Evolutionary conservation across 2,113 vertebrate genomes (phyloP).

Genomic region (Merops nubicus): DNA sequence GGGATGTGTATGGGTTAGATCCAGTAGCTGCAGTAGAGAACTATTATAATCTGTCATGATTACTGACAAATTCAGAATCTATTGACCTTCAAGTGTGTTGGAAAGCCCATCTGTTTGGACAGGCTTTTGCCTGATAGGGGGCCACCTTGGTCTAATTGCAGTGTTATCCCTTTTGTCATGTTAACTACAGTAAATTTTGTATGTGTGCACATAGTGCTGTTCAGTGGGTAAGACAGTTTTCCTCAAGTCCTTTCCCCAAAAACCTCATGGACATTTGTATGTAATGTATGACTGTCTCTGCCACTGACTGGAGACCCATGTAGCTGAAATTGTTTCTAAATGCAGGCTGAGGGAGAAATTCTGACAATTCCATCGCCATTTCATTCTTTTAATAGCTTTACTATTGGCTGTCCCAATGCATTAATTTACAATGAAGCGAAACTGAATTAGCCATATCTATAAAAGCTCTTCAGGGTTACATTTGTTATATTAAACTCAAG

Average conservation of each 20-base stretch:
- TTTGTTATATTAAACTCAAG: constrained; percentile 61
- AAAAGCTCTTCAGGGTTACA: constrained; percentile 59
- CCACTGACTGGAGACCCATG: neutral
- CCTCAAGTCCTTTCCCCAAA: neutral
- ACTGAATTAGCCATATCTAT: constrained; percentile 65
- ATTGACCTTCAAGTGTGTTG: constrained; percentile 27
- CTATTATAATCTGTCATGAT: neutral
- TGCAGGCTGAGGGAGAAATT: constrained; percentile 36
- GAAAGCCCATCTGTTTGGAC: constrained; percentile 26
- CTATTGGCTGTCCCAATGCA: constrained; percentile 48
- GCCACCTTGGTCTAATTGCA: neutral
- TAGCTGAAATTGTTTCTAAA: constrained; percentile 39
- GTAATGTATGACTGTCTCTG: neutral
- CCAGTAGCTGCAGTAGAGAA: neutral
- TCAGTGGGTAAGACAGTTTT: neutral
- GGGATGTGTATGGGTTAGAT: neutral
- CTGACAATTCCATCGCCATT: constrained; percentile 11
- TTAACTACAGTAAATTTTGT: neutral
- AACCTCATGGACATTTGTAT: neutral
- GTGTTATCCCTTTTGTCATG: neutral
- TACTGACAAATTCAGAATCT: neutral
- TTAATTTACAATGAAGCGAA: constrained; percentile 61
- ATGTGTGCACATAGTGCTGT: neutral
- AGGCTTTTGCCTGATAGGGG: constrained; percentile 25
- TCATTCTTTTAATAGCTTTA: constrained; percentile 42